Base-by-base conservation (phyloP, 2,888 invertebrate species). In the Caenorhabditis sp. region DNA sequence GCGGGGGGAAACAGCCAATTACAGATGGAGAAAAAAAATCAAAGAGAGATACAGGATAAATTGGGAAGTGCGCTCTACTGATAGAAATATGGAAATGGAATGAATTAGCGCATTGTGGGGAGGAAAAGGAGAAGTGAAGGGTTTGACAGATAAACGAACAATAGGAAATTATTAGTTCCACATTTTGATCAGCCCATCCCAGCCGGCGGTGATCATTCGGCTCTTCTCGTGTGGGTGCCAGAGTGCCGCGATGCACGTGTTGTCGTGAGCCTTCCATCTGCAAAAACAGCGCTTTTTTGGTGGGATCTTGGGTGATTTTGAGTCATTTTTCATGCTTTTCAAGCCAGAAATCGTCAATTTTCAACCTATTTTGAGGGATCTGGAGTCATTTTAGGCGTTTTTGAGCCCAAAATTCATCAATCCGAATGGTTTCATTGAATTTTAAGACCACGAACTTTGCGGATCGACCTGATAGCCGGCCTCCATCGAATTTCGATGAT, bases 171-270 rank as follows among this genome's bases (percentile, higher is more conserved):
- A 38, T 88, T 94, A 98, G 94, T 98, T 98, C 98, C 99, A 99
- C 93, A 96, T 97, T 93, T 99, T 99, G 89, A 99, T 97, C 86
- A 96, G 94, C 7, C 97, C 97, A 93, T 99, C 99, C 99, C 99
- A 99, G 64, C 99, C 98, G 54, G 97, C 97, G 0, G 98, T 97
- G n/a, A 96, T 96, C 74, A 99, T 94, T 93, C 96, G 96, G 92
- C 97, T 97, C 2, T 98, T 96, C 93, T 99, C 99, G 92, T 99
- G 98, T 0, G 99, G 99, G 94, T 99, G 98, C 99, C 99, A 99
- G 19, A 98, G 94, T 0, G 86, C 95, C 19, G 95, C 95, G 84
- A 98, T 98, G 92, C 98, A 98, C 14, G 98, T 98, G 82, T 96
- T 96, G 89, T 99, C 98, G 93, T 99, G 99, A 0, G 99, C 99